These are phyloP conservation scores for Hemicordylus capensis DNA, from an alignment of 2,113 vertebrate species.

Conservation along the genomic window DNA sequence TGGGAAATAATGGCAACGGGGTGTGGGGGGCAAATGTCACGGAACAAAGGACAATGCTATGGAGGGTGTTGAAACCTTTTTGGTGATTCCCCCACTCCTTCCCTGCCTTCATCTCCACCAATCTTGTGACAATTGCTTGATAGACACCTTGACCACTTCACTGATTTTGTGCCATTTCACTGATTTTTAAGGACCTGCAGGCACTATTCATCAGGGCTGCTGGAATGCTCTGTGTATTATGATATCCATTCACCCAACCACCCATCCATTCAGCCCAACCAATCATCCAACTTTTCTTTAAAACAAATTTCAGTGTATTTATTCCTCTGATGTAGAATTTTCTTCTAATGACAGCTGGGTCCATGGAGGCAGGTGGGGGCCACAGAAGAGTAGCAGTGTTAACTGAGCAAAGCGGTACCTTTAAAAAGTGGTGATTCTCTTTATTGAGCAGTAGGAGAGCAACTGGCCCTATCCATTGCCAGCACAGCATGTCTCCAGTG, in stretches of 20 bases:
- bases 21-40: neutral
- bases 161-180: constrained; percentile 9
- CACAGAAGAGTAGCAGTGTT: neutral
- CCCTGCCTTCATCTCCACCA: neutral
- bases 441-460: no score
- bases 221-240: neutral
- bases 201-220: neutral
- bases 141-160: neutral
- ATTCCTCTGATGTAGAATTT: neutral
- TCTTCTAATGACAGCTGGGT: neutral
- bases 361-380: neutral
- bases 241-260: neutral
- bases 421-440: no score
- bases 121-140: neutral
- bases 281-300: neutral
- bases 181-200: neutral
- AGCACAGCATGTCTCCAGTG: no score
- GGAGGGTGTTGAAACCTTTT: neutral
- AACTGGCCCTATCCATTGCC: no score
- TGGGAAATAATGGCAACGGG: neutral
- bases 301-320: neutral
- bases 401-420: no score
- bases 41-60: neutral
- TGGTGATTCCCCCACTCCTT: neutral
- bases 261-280: no score